Base-by-base conservation (phyloP, 2,113 vertebrate genomes). In the Sclerurus mexicanus region DNA sequence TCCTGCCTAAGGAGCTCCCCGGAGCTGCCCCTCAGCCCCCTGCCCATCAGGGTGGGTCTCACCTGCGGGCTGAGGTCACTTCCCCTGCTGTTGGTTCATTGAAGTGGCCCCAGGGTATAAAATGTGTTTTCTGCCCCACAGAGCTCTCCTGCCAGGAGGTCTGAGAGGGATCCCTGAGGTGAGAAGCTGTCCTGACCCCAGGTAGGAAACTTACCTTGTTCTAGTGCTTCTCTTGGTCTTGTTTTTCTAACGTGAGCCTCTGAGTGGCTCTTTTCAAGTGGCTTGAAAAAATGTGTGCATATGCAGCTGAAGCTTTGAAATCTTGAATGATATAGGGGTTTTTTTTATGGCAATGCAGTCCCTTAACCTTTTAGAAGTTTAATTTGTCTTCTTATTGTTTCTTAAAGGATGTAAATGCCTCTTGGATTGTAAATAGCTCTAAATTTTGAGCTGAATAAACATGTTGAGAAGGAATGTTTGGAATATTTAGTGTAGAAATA, bases 131-230 rank as follows among this genome's bases (percentile, higher is more conserved):
- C 22, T 27, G 1, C 9, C 5, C 10, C 4, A 15, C 1, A 19
- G 22, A 10, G 12, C 7, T 25, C 9, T 37, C 4, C 3, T 0
- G 1, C 7, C 2, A 2, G 14, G 7, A 46, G 33, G n/a, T 4
- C 13, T n/a, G 3, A 4, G 0, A 2, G 20, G 1, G 4, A 13
- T 20, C 16, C 5, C 18, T 8, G 8, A 7, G 10, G 2, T 6
- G 24, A 2, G 3, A 17, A 8, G 2, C 39, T 0, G 0, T 16
- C 2, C 2, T 15, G 12, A 3, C 5, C 4, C 3, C 9, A 3
- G 69, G 39, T 42, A 50, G 46, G 71, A 47, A 69, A 71, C 27
- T 39, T n/a, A 3, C 5, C 42, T 4, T 1, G 7, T 78, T 73
- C 17, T 1, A 4, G 69, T 2, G 0, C 6, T 28, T 7, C 0